Base-by-base conservation (phyloP, 1,140 invertebrate genomes). In the Ceratina calcarata region DNA sequence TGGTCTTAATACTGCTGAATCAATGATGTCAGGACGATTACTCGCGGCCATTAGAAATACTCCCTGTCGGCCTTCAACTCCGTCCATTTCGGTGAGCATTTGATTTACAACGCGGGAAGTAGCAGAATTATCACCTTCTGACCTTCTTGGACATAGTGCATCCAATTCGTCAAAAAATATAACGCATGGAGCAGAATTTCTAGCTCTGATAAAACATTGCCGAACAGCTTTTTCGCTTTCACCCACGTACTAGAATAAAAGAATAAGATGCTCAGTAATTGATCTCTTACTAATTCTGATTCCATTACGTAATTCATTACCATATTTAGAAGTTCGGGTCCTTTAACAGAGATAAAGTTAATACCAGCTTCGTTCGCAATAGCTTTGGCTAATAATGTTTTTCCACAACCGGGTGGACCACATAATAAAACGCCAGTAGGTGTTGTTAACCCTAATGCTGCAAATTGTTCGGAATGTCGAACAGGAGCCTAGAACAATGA, bases 151-250 rank as follows among this genome's bases (percentile, higher is more conserved):
- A 92, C 98, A 99, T 10, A 99, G 91, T 0, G 99, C 97, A 93
- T 99, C 99, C 81, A 99, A 95, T 93, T 99, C 99, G 91, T 99
- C 99, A 92, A 99, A 99, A 93, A 99, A 99, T 90, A 99, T 99
- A 16, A 99, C 98, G 93, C 99, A 99, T 0, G 99, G 99, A 0
- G 97, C 95, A 0, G 98, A 99, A 92, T 99, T 99, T 61, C 97
- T 93, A 0, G 99, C 99, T 82, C 98, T 94, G 89, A 97, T 95
- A 91, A 99, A 99, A 88, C 98, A 97, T 27, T 98, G 96, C 55
- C 99, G 94, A 0, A 99, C 98, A 4, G 98, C 98, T 87, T 97
- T 95, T 93, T 99, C 99, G 94, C 98, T 99, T 93, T 99, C 99
- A 81, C 99, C 99, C 51, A 99, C 98, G 93, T 99, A 99, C 98